Percentiles rank a stretch among this genome's conserved stretches.
phyloP scores from a whole-genome alignment of 2,888 invertebrate species.

The Cephus runcator region DNA sequence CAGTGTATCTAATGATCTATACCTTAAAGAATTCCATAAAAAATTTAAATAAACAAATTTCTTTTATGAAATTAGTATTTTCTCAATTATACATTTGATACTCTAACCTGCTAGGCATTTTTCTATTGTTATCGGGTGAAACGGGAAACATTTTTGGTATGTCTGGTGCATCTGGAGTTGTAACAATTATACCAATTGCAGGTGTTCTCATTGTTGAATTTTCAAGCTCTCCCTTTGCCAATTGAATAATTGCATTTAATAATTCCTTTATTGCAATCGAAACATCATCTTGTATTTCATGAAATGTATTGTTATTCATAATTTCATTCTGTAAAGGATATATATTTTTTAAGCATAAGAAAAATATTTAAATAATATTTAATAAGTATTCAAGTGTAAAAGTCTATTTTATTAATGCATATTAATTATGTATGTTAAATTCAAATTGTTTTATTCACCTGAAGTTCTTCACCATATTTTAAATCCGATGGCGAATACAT shows the following conservation, averaged over 20 bases:
- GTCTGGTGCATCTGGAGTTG: constrained; percentile 30
- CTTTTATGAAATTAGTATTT: constrained; percentile 13
- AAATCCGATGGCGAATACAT: background rate
- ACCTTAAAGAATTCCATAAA: constrained; percentile 9
- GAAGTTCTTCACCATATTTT: background rate
- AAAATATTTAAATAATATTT: background rate
- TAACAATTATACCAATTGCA: constrained; percentile 23
- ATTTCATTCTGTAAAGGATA: background rate
- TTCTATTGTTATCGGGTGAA: background rate
- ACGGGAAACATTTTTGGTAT: constrained; percentile 19
- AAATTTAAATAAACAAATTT: background rate
- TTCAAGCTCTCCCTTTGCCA: background rate
- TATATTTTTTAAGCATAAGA: background rate
- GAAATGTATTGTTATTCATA: background rate
- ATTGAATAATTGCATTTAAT: background rate
- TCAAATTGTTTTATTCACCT: background rate
- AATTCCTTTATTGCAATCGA: background rate
- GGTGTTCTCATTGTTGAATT: constrained; percentile 26
- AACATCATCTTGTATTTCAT: background rate
- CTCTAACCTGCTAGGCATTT: background rate
- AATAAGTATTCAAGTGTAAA: background rate
- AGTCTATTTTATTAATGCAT: background rate
- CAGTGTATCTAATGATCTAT: constrained; percentile 22
- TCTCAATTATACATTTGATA: background rate
- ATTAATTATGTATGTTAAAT: background rate